phyloP scores from a whole-genome alignment of 2,888 invertebrate species.

The Operophtera brumata region DNA sequence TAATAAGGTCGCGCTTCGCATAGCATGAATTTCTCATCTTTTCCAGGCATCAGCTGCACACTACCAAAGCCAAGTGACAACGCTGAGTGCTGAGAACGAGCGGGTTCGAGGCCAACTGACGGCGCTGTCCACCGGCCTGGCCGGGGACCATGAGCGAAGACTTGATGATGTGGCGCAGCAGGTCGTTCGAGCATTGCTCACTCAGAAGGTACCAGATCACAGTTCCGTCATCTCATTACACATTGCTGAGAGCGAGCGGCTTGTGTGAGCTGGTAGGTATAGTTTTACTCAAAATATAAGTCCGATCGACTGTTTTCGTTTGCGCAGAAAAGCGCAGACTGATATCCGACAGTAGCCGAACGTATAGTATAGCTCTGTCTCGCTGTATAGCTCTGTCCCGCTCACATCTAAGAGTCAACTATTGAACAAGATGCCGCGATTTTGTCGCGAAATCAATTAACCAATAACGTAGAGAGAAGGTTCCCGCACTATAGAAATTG shows the following conservation, averaged over 20 bases:
- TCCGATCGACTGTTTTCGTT: too few species aligned
- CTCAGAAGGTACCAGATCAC: slow-evolving; percentile 85
- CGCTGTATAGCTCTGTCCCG: too few species aligned
- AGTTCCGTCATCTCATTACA: not conserved
- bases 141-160: slow-evolving; percentile 87
- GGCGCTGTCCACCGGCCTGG: slow-evolving; percentile 58
- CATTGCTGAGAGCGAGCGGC: not conserved
- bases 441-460: too few species aligned
- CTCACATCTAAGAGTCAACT: too few species aligned
- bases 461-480: too few species aligned
- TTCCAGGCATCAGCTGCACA: slow-evolving; percentile 86
- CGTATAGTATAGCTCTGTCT: too few species aligned
- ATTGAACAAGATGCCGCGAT: too few species aligned
- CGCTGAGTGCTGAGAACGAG: slow-evolving; percentile 85
- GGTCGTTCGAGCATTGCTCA: slow-evolving; percentile 89
- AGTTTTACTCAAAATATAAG: too few species aligned
- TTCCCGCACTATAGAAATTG: too few species aligned
- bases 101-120: slow-evolving; percentile 82
- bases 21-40: slow-evolving; percentile 19
- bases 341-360: too few species aligned
- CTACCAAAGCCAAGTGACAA: slow-evolving; percentile 84
- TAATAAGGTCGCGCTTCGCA: slow-evolving; percentile 14
- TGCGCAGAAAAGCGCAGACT: too few species aligned
- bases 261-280: not conserved
- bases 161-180: slow-evolving; percentile 92